Percentiles rank a stretch among this genome's conserved stretches.
Conservation (phyloP, 1,140 invertebrate genomes). For the Paramacrobiotus metropolitanus region DNA sequence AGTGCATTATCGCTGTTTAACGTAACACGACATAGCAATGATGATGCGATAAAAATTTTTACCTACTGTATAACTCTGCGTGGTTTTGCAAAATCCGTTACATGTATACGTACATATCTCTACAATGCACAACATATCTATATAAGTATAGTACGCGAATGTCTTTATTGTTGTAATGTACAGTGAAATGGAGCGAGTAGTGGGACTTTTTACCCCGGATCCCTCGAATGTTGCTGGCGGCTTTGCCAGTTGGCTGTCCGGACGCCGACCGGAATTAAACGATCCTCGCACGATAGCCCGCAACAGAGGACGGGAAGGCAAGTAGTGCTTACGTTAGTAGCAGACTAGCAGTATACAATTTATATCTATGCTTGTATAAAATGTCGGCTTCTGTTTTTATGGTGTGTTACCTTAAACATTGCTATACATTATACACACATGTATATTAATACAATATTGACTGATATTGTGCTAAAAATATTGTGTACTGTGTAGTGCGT, state of each 20-base stretch:
- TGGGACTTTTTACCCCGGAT: not conserved
- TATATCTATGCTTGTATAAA: not conserved
- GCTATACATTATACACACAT: conserved; percentile 2
- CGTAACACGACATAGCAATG: too few species aligned
- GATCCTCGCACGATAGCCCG: conserved; percentile 13
- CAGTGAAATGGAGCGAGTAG: not conserved
- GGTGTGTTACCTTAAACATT: conserved; percentile 11
- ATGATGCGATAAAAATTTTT: too few species aligned
- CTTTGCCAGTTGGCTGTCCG: conserved; percentile 11
- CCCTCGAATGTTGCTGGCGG: not conserved
- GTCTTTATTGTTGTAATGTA: too few species aligned
- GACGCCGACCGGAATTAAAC: conserved; percentile 13
- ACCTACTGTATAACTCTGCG: too few species aligned
- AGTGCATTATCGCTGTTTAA: too few species aligned
- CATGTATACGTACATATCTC: too few species aligned
- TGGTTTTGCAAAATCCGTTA: too few species aligned
- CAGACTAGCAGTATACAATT: not conserved
- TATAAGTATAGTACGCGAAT: too few species aligned
- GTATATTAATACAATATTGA: not conserved
- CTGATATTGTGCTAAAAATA: not conserved
- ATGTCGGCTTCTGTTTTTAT: not conserved
- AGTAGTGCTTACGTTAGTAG: too few species aligned
- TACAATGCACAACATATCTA: too few species aligned
- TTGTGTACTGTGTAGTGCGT: not conserved
- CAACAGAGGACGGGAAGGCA: conserved; percentile 13